These are phyloP conservation scores for Sialia sialis DNA, from an alignment of 2,113 vertebrate species.

Conservation along the genomic window DNA sequence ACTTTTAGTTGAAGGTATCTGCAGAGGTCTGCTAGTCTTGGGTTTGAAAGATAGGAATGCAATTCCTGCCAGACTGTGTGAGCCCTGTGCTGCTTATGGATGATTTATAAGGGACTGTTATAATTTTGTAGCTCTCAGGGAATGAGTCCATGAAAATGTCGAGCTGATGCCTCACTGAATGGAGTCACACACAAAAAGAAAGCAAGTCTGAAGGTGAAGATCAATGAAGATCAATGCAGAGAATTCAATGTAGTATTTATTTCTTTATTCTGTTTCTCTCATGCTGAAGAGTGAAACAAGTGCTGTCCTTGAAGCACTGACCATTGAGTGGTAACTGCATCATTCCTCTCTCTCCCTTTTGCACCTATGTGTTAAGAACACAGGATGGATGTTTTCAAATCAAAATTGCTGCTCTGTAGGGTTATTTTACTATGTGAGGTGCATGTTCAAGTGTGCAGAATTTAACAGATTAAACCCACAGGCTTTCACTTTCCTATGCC, in stretches of 20 bases:
- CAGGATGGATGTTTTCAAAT: not conserved
- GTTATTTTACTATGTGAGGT: not conserved
- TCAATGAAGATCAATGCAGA: not conserved
- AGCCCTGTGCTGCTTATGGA: not conserved
- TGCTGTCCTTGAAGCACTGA: not conserved
- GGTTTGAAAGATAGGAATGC: not conserved
- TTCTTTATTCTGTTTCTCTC: not conserved
- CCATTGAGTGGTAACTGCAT: not conserved
- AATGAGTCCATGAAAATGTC: not conserved
- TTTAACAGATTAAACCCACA: not conserved
- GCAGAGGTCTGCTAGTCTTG: not conserved
- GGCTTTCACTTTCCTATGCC: not conserved
- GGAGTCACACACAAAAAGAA: not conserved
- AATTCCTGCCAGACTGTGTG: not conserved
- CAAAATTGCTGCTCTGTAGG: not conserved
- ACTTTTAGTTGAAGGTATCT: not conserved
- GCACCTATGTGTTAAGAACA: not conserved
- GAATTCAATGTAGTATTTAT: not conserved
- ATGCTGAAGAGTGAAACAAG: not conserved
- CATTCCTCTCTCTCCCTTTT: not conserved
- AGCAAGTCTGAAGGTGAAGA: not conserved
- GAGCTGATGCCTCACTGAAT: not conserved
- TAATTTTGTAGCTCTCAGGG: not conserved
- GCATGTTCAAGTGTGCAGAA: not conserved
- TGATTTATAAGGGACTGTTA: not conserved